These are phyloP conservation scores for Himantopus leucocephalus DNA, from an alignment of 2,113 vertebrate species.

Conservation along the genomic window DNA sequence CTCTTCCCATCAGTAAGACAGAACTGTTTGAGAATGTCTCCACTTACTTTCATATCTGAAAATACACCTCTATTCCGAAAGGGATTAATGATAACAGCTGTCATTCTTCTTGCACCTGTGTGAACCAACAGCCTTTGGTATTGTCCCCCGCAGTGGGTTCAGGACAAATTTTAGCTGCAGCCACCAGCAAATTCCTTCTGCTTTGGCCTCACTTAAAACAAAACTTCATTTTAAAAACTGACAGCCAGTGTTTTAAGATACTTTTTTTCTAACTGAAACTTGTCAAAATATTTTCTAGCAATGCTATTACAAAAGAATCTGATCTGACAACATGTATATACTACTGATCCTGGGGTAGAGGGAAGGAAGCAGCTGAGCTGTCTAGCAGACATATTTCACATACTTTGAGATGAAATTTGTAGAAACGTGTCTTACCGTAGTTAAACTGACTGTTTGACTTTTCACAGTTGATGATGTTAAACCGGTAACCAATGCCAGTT, in stretches of 20 bases:
- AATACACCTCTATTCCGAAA: not conserved
- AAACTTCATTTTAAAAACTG: not conserved
- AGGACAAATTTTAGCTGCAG: not conserved
- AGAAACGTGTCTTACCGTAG: constrained; percentile 83
- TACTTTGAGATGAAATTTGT: too few species aligned
- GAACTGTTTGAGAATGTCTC: not conserved
- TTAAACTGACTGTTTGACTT: constrained; percentile 99
- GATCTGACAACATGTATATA: not conserved
- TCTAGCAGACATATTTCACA: not conserved
- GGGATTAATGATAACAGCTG: not conserved
- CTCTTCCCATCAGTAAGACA: not conserved
- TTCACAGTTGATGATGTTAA: constrained; percentile 99
- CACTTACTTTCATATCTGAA: not conserved
- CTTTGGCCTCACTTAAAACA: not conserved
- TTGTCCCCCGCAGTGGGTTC: not conserved
- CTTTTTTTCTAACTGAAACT: not conserved
- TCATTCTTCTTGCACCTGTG: not conserved
- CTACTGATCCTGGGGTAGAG: not conserved
- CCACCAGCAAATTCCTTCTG: not conserved
- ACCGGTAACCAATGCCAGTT: constrained; percentile 84
- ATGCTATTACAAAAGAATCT: not conserved
- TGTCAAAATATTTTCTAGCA: not conserved
- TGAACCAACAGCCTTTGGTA: not conserved
- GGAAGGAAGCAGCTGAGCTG: not conserved
- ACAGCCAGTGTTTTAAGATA: not conserved